Percentiles rank a stretch among this genome's conserved stretches.
These are phyloP conservation scores for Eulemur coronatus DNA, from an alignment of 2,797 vertebrate genomes.

Conservation along the genomic window DNA sequence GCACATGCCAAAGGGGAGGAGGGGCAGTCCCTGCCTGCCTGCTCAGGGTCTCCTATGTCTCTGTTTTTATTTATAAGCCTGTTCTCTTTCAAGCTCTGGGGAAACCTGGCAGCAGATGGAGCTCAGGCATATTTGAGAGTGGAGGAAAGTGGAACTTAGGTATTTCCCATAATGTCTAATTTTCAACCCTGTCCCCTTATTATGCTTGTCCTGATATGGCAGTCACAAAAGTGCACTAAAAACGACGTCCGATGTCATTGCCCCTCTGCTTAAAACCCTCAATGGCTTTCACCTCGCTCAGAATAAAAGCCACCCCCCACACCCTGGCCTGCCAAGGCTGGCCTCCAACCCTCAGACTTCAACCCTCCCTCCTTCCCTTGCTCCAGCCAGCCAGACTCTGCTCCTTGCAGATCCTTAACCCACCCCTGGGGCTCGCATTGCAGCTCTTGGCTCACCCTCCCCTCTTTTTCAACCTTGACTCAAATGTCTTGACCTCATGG, in stretches of 20 bases:
- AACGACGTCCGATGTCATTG: background rate
- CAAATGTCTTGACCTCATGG: background rate
- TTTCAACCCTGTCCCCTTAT: too few relatives aligned
- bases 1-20: fast-evolving
- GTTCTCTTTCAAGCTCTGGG: background rate
- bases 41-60: background rate
- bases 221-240: background rate
- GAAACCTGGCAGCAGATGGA: background rate
- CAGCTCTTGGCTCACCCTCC: background rate
- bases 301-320: background rate
- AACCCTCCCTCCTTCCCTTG: background rate
- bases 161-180: background rate
- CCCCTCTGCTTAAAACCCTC: background rate
- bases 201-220: background rate
- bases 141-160: background rate
- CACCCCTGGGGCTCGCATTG: background rate
- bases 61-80: background rate
- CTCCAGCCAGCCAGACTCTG: background rate
- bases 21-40: too few relatives aligned
- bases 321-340: background rate
- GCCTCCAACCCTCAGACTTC: background rate
- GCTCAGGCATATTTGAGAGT: background rate
- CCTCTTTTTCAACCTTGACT: background rate
- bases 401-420: background rate
- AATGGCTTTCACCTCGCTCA: background rate